Base-by-base conservation (phyloP, 2,113 vertebrate species). In the Hemibagrus wyckioides region DNA sequence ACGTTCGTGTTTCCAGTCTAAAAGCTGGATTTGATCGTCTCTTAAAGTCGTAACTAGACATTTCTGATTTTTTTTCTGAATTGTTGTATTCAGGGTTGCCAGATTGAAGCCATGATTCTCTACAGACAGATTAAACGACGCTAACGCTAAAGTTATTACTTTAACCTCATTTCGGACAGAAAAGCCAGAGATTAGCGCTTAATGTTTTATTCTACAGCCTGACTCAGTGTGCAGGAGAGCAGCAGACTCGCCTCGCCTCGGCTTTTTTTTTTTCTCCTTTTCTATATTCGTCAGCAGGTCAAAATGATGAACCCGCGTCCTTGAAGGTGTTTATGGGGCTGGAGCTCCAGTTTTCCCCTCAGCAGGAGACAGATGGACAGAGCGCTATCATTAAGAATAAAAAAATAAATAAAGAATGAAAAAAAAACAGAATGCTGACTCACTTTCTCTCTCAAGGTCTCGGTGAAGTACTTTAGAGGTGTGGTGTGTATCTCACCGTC, bases 321-420 rank as follows among this genome's bases (percentile, higher is more conserved):
- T 93, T 92, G 89, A 54, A 86, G 84, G 52, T 69, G 19, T 63
- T 80, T 79, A 77, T 86, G 79, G 87, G 71, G 57, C 79, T 63
- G 80, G 8, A 30, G 59, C 87, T 87, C 80, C 50, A 52, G 50
- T 84, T 79, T 87, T 69, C 19, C 73, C 50, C 67, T 84, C 36
- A 36, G 54, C 80, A 84, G 69, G 85, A 83, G 87, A 90, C 69
- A 76, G 80, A 88, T 80, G 85, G 87, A 88, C 71, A 33, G 82
- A 83, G 33, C 13, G 25, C 23, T 33, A 69, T 81, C 44, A 73
- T 75, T 17, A 84, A 44, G 23, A 57, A 57, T 57, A 73, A 82
- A 82, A 48, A 48, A 48, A 33, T 25, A 79, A 33, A 50, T 8
- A 59, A 59, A 61, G 36, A 80, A 63, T 13, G 57, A 82, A n/a